These are phyloP conservation scores for Drosophila gunungcola DNA, from an alignment of 1,140 invertebrate species.

Conservation along the genomic window DNA sequence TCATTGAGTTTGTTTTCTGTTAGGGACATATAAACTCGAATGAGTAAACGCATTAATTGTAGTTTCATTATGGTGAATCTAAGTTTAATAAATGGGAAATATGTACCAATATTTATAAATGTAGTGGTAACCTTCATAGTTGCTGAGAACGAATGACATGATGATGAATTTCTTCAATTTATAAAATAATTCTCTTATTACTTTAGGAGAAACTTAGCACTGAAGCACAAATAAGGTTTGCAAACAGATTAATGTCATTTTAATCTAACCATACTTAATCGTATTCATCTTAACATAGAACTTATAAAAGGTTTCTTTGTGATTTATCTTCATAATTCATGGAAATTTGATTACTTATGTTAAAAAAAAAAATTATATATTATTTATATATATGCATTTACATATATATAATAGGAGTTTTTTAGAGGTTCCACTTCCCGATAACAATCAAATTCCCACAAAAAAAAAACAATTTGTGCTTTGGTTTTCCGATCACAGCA, in stretches of 20 bases:
- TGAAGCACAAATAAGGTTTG: conserved; percentile 78
- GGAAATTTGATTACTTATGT: conserved; percentile 80
- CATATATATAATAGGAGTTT: conserved; percentile 60
- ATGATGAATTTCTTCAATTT: conserved; percentile 39
- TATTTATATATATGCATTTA: conserved; percentile 63
- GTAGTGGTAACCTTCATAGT: conserved; percentile 51
- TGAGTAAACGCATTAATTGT: conserved; percentile 53
- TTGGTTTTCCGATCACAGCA: conserved; percentile 6
- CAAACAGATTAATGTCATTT: conserved; percentile 69
- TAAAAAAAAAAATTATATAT: conserved; percentile 64
- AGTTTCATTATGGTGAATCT: conserved; percentile 74
- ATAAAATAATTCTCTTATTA: conserved; percentile 66
- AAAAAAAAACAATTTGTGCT: conserved; percentile 5
- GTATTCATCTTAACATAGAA: conserved; percentile 70
- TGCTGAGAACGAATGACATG: conserved; percentile 48
- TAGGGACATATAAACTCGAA: conserved; percentile 39
- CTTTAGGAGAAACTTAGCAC: conserved; percentile 76
- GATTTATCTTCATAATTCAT: conserved; percentile 81
- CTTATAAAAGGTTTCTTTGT: conserved; percentile 82
- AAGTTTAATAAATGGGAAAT: conserved; percentile 78
- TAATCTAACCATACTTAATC: conserved; percentile 75
- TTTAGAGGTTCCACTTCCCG: conserved; percentile 12
- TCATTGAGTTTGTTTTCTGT: conserved; percentile 52
- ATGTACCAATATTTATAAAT: conserved; percentile 66
- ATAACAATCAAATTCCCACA: conserved; percentile 13